Conservation (phyloP, 2,888 invertebrate species). For the Venusia cambrica region DNA sequence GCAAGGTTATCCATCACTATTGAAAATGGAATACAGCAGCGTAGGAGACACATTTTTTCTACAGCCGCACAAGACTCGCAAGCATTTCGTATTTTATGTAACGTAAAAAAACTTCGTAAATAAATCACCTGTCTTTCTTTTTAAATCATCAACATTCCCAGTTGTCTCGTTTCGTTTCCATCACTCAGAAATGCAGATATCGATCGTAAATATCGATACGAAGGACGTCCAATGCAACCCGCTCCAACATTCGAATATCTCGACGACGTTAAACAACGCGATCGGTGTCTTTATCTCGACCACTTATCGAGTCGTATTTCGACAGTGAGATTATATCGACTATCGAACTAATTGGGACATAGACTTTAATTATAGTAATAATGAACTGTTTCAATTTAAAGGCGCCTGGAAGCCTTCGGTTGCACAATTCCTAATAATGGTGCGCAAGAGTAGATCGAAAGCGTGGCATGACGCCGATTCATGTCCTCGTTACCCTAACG, state of each 20-base stretch:
- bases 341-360: slow-evolving; percentile 63
- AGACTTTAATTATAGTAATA: slow-evolving; percentile 54
- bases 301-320: slow-evolving; percentile 63
- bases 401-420: slow-evolving; percentile 42
- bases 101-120: slow-evolving; percentile 10
- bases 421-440: slow-evolving; percentile 50
- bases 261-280: slow-evolving; percentile 39
- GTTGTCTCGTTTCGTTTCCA: slow-evolving; percentile 18
- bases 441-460: slow-evolving; percentile 50
- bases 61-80: slow-evolving; percentile 12
- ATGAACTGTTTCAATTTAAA: slow-evolving; percentile 38
- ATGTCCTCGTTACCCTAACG: slow-evolving; percentile 58
- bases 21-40: slow-evolving; percentile 22
- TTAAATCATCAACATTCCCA: slow-evolving; percentile 17
- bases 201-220: slow-evolving; percentile 37
- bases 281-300: slow-evolving; percentile 53
- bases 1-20: slow-evolving; percentile 40
- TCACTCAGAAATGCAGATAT: slow-evolving; percentile 27
- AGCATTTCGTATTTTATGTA: no score
- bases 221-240: slow-evolving; percentile 37
- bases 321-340: slow-evolving; percentile 51
- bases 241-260: slow-evolving; percentile 31
- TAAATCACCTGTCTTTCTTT: slow-evolving; percentile 10
- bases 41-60: slow-evolving; percentile 17
- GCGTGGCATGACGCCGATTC: slow-evolving; percentile 61